A percentile compares a stretch with the other conserved stretches of the same genome.
These are phyloP conservation scores for Troglohyphantes excavatus DNA, from an alignment of 2,888 invertebrate genomes.

Conservation along the genomic window DNA sequence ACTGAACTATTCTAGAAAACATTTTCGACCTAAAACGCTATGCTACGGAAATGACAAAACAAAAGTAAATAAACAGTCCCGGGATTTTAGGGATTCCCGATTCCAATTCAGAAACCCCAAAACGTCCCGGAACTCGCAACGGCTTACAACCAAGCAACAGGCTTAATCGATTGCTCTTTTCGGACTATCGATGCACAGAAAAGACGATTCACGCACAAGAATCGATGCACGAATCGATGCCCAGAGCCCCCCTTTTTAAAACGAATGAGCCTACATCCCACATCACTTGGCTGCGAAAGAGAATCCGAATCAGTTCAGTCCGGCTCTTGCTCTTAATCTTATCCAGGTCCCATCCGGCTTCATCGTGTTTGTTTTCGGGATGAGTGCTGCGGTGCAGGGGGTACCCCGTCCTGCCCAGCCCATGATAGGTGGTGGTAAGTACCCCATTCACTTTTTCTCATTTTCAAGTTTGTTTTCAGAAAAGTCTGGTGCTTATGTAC, in stretches of 20 bases:
- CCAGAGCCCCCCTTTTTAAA: conserved; percentile 8
- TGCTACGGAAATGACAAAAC: too few species aligned
- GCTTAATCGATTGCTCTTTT: not conserved
- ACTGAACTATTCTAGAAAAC: too few species aligned
- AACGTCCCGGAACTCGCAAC: not conserved
- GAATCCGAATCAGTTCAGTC: not conserved
- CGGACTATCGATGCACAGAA: not conserved
- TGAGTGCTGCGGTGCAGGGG: conserved; percentile 79
- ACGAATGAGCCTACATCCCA: conserved; percentile 7
- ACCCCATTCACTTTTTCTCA: not conserved
- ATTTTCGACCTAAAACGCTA: too few species aligned
- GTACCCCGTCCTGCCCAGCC: conserved; percentile 72
- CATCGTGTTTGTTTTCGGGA: conserved; percentile 78
- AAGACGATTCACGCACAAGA: conserved; percentile 1
- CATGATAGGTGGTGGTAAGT: conserved; percentile 62
- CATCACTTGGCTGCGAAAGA: conserved; percentile 15
- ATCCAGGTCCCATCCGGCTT: conserved; percentile 57
- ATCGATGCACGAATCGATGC: conserved; percentile 25
- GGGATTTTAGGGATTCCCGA: not conserved
- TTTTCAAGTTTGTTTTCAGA: not conserved
- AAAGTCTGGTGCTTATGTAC: not conserved
- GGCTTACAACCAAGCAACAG: not conserved
- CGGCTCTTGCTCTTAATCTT: not conserved
- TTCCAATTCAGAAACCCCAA: not conserved
- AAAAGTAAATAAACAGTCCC: not conserved